phyloP scores from a whole-genome alignment of 1,140 invertebrate genomes.

The Ladona fulva region DNA sequence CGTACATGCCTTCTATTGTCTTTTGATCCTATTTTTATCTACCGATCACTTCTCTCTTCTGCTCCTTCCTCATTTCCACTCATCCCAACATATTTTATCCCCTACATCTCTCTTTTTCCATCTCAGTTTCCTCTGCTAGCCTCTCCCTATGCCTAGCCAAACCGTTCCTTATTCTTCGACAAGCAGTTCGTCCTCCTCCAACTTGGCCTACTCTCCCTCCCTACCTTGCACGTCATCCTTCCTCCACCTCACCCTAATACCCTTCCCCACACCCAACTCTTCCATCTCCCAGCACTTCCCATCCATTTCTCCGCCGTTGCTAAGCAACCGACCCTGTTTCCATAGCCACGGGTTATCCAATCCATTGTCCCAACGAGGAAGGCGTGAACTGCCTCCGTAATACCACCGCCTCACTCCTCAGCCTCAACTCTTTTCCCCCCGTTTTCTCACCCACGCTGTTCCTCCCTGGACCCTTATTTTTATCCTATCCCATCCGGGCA shows the following conservation, averaged over 20 bases:
- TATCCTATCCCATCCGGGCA: background rate
- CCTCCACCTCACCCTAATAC: background rate
- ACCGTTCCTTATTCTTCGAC: background rate
- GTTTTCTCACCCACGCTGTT: background rate
- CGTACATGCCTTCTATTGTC: too few species aligned
- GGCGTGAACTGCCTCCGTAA: slow-evolving; percentile 6
- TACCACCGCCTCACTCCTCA: background rate
- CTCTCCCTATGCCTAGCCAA: background rate
- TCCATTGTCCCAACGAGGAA: slow-evolving; percentile 7
- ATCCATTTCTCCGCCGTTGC: slow-evolving; percentile 6
- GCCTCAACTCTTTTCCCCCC: background rate
- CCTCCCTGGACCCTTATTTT: too few species aligned
- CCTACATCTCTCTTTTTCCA: background rate
- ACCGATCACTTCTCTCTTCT: background rate
- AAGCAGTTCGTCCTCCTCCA: background rate
- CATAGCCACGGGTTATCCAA: slow-evolving; percentile 7
- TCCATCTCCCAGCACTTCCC: slow-evolving; percentile 6
- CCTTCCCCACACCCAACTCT: background rate
- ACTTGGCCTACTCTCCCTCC: background rate
- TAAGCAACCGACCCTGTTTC: background rate
- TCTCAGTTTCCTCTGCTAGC: background rate
- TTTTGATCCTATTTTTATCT: background rate
- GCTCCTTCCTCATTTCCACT: background rate
- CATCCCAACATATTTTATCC: background rate
- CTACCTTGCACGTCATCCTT: background rate